Evolutionary conservation across 2,113 vertebrate species (phyloP).

Genomic region (Mohoua ochrocephala): DNA sequence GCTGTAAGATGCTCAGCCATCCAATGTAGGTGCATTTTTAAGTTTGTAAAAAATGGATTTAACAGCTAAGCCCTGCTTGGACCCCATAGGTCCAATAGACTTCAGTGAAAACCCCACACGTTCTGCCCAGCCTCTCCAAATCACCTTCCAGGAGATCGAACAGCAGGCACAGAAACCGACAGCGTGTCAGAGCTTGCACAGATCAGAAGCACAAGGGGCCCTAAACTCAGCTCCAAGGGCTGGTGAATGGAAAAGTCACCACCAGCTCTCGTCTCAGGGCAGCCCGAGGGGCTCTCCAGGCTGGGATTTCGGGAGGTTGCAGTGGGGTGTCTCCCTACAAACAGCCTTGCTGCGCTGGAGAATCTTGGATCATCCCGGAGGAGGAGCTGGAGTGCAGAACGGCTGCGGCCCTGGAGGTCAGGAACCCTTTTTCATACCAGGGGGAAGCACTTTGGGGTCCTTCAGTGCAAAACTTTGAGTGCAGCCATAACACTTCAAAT

Average conservation of each 20-base stretch:
- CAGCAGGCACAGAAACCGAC: neutral
- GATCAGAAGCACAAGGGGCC: rapidly evolving
- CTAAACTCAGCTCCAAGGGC: neutral
- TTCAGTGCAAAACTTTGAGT: neutral
- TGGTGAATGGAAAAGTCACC: neutral
- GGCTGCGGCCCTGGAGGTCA: neutral
- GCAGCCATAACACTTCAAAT: neutral
- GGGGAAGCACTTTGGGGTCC: neutral
- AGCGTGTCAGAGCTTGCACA: neutral
- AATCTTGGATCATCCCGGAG: neutral
- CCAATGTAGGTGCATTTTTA: neutral
- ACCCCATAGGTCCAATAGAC: neutral
- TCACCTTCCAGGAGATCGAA: neutral
- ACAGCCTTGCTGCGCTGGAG: rapidly evolving
- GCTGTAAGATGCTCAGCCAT: neutral
- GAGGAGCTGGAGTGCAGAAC: neutral
- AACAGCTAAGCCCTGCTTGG: neutral
- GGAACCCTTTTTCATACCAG: neutral
- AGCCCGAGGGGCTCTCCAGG: neutral
- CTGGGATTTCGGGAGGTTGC: neutral
- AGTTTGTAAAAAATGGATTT: neutral
- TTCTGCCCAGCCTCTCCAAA: neutral
- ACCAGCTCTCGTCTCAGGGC: neutral
- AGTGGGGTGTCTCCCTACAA: neutral
- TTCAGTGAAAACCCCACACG: neutral